Base-by-base conservation (phyloP, 2,888 invertebrate genomes). In the Cylloceria caligata region DNA sequence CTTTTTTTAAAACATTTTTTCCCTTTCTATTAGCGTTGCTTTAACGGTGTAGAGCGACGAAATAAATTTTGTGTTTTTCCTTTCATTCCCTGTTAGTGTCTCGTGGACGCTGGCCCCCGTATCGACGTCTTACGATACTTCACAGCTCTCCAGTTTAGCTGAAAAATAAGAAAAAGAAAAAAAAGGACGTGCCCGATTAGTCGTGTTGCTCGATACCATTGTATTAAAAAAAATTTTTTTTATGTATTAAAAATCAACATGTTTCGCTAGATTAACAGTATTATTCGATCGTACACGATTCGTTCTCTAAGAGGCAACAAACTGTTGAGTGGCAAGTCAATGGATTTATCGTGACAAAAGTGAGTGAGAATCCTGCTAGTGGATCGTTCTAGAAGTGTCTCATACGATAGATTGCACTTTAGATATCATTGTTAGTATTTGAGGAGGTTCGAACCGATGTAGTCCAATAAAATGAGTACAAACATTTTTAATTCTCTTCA, bases 101-200 rank as follows among this genome's bases (percentile, higher is more conserved):
- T 30, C 78, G 47, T 62, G 60, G 68, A 75, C 57, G 81, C 45
- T 77, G 78, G 65, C 80, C 69, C 77, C 73, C 42, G 60, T 69
- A 77, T 77, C 67, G 67, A 60, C 60, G 73, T 78, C 68, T 62
- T 84, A 84, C 87, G 86, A 84, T 85, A 88, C 88, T 89, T 89
- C 88, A 89, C 90, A 87, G 88, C 91, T 91, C 91, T 91, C 90
- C 89, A 86, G 87, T 89, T 92, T 92, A 92, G 85, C 92, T 92
- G 91, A 84, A 91, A 91, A 86, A 72, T 78, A 27, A 80, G 47
- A 68, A 55, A 87, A 76, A 84, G 62, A 81, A 72, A 62, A 76
- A 60, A 13, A 55, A 69, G 36, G 55, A 74, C 65, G 11, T 39
- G 60, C 19, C 36, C 57, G 64, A 71, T 69, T 73, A 67, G 39